Conservation (phyloP, 2,888 invertebrate genomes). For the Physocephala rufipes region DNA sequence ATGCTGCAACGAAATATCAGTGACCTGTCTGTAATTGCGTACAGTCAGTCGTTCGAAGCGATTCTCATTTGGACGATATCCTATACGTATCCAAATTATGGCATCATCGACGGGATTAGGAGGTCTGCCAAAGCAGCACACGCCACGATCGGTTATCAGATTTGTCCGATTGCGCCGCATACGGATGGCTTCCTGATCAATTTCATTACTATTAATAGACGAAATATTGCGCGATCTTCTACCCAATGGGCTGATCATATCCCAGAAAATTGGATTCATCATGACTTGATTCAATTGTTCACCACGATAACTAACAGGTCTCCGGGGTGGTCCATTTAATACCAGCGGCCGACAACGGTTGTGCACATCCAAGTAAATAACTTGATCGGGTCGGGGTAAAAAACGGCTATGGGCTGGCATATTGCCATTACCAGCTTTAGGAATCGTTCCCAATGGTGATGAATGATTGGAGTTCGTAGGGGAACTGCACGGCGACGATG, state of each 20-base stretch:
- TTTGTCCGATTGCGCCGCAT: conserved; percentile 43
- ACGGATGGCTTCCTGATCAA: not conserved
- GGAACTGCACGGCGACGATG: conserved; percentile 38
- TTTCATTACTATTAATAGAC: not conserved
- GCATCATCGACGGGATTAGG: conserved; percentile 59
- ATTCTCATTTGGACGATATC: conserved; percentile 65
- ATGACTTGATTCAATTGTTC: conserved; percentile 55
- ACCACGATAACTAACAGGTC: conserved; percentile 40
- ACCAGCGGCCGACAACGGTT: conserved; percentile 38
- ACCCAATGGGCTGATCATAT: conserved; percentile 58
- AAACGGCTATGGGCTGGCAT: conserved; percentile 53
- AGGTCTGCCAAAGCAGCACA: conserved; percentile 63
- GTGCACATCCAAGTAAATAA: conserved; percentile 54
- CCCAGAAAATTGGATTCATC: conserved; percentile 60
- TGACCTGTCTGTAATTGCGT: conserved; percentile 72
- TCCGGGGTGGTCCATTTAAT: conserved; percentile 28
- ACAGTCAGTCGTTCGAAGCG: conserved; percentile 68
- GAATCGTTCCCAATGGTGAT: conserved; percentile 18
- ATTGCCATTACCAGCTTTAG: conserved; percentile 44
- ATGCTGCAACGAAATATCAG: conserved; percentile 72
- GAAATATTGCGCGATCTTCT: conserved; percentile 32
- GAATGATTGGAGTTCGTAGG: conserved; percentile 18
- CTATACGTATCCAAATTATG: conserved; percentile 63
- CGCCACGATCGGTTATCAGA: conserved; percentile 61
- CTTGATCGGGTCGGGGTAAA: conserved; percentile 54